Evolutionary conservation across 2,797 vertebrate genomes (phyloP).

Genomic region (Pipistrellus kuhlii): DNA sequence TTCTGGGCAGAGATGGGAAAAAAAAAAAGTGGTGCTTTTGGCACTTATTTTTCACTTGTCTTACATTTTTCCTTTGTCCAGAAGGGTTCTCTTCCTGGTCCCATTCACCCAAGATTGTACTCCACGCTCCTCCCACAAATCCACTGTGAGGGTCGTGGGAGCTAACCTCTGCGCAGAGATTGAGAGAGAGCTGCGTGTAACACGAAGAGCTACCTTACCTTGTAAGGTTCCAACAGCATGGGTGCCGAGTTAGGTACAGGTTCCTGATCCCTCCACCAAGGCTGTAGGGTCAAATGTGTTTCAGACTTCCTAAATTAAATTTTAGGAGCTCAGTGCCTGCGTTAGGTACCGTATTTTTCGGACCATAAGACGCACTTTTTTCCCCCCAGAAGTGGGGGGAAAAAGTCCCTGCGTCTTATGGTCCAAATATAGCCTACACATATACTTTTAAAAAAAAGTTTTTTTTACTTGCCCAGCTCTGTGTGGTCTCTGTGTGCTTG

Average conservation of each 20-base stretch:
- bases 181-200: conserved; percentile 66
- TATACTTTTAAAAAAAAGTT: too few species aligned
- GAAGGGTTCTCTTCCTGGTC: background rate
- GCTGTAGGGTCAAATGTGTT: background rate
- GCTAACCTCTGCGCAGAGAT: conserved; percentile 57
- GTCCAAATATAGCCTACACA: too few species aligned
- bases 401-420: too few species aligned
- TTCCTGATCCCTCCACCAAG: background rate
- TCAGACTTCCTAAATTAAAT: conserved; percentile 25
- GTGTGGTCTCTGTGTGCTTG: too few species aligned
- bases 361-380: too few species aligned
- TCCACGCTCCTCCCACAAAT: background rate
- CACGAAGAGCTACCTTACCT: conserved; percentile 55
- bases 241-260: conserved; percentile 72
- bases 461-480: too few species aligned
- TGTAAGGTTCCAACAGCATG: conserved; percentile 76
- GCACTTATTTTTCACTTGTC: conserved; percentile 12
- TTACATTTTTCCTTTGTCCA: conserved; percentile 69
- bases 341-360: too few species aligned
- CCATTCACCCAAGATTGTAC: conserved; percentile 17
- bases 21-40: background rate
- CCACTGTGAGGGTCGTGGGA: too few species aligned
- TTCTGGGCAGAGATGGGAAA: background rate
- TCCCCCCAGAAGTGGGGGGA: too few species aligned
- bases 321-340: background rate